A percentile compares a stretch with the other conserved stretches of the same genome.
Evolutionary conservation across 2,797 vertebrate species (phyloP).

Genomic region (Gymnocypris eckloni): DNA sequence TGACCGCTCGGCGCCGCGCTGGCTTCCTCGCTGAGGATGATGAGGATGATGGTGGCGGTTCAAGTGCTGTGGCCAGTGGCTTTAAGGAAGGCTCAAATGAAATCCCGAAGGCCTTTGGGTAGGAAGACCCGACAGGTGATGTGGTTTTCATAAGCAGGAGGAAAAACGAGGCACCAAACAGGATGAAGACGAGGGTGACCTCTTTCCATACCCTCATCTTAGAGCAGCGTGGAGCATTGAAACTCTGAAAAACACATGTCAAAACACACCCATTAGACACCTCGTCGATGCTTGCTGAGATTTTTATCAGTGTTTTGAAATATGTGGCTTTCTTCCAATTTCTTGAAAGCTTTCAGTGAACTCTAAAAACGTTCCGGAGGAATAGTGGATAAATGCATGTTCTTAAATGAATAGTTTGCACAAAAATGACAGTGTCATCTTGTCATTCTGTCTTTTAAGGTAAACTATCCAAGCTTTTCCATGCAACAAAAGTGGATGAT

Average conservation of each 20-base stretch:
- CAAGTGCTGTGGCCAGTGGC: slow-evolving; percentile 56
- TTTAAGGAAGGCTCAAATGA: slow-evolving; percentile 55
- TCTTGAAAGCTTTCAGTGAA: background rate
- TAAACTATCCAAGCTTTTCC: background rate
- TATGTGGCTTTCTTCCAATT: background rate
- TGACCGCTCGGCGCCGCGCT: slow-evolving; percentile 62
- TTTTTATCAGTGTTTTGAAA: background rate
- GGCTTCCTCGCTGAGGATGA: slow-evolving; percentile 26
- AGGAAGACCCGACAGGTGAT: slow-evolving; percentile 72
- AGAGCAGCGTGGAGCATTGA: slow-evolving; percentile 90
- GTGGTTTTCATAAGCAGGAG: slow-evolving; percentile 89
- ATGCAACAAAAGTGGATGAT: background rate
- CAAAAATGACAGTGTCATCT: background rate
- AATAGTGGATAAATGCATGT: background rate
- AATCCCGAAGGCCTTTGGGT: slow-evolving; percentile 56
- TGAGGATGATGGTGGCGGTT: slow-evolving; percentile 49
- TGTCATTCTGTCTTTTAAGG: background rate
- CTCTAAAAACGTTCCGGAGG: background rate
- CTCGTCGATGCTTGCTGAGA: background rate
- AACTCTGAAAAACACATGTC: slow-evolving; percentile 79
- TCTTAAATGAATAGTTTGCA: background rate
- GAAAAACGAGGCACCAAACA: slow-evolving; percentile 90
- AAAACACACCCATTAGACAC: slow-evolving; percentile 15
- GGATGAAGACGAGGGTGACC: slow-evolving; percentile 90
- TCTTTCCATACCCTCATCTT: slow-evolving; percentile 99